Percentiles rank a stretch among this genome's conserved stretches.
These are phyloP conservation scores for Rhodophaea formosa DNA, from an alignment of 2,888 invertebrate species.

Conservation along the genomic window DNA sequence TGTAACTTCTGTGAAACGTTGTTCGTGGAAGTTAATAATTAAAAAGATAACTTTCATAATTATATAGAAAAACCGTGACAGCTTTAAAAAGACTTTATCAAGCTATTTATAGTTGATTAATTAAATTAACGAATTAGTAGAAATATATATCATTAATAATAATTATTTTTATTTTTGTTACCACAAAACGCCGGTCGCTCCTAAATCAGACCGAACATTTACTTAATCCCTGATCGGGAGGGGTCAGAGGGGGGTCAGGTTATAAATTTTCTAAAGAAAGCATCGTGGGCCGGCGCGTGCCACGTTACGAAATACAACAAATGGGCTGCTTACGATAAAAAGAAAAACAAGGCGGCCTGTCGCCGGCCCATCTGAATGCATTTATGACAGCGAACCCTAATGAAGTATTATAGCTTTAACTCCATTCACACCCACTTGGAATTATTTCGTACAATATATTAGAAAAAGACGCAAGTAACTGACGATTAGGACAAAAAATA, in stretches of 20 bases:
- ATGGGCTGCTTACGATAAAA: constrained; percentile 26
- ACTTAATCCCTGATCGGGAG: constrained; percentile 41
- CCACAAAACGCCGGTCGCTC: constrained; percentile 16
- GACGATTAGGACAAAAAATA: no score
- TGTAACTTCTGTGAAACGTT: no score
- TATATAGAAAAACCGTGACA: no score
- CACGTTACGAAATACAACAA: constrained; percentile 30
- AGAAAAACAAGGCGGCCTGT: constrained; percentile 25
- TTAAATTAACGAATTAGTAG: no score
- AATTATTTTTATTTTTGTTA: neutral
- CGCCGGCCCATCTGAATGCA: constrained; percentile 11
- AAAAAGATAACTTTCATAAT: no score
- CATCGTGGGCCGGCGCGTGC: constrained; percentile 67
- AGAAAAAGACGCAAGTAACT: neutral
- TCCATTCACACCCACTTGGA: constrained; percentile 1
- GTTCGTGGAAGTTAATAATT: no score
- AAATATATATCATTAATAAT: neutral
- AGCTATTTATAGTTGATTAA: no score
- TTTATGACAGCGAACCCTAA: constrained; percentile 3
- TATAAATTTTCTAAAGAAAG: constrained; percentile 67
- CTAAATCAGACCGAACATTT: constrained; percentile 26
- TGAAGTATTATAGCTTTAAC: constrained; percentile 8
- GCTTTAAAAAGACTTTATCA: no score
- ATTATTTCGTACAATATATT: neutral
- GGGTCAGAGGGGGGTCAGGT: constrained; percentile 49